Conservation (phyloP, 2,797 vertebrate genomes). For the Dromococcyx pavoninus region DNA sequence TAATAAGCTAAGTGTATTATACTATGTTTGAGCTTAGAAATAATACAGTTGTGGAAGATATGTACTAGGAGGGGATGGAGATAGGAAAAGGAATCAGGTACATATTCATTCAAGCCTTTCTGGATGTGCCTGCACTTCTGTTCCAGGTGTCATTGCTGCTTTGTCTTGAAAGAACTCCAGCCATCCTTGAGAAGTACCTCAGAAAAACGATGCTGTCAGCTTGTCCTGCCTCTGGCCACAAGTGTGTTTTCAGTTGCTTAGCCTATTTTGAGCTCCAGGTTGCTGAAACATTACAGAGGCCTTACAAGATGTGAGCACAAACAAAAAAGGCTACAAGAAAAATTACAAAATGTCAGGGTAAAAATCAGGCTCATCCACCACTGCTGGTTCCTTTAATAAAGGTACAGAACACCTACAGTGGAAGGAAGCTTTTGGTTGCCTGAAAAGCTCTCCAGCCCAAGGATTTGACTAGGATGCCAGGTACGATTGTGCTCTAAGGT, state of each 20-base stretch:
- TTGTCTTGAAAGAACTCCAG: background rate
- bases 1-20: background rate
- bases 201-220: accelerated
- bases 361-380: background rate
- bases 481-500: background rate
- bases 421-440: background rate
- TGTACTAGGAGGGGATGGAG: background rate
- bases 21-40: background rate
- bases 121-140: background rate
- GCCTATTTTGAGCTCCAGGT: background rate
- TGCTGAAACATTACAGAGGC: background rate
- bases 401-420: background rate
- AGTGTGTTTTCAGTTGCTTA: background rate
- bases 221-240: background rate
- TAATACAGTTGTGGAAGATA: background rate
- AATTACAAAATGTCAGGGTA: background rate
- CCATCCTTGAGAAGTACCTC: background rate
- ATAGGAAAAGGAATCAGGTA: background rate
- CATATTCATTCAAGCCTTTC: background rate
- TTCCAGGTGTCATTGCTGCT: background rate
- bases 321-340: background rate
- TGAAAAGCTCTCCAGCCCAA: background rate
- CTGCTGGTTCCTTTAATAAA: background rate
- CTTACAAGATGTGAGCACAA: background rate
- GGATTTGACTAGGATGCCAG: background rate